These are phyloP conservation scores for Paraescarpia echinospica DNA, from an alignment of 1,140 invertebrate species.

Conservation along the genomic window DNA sequence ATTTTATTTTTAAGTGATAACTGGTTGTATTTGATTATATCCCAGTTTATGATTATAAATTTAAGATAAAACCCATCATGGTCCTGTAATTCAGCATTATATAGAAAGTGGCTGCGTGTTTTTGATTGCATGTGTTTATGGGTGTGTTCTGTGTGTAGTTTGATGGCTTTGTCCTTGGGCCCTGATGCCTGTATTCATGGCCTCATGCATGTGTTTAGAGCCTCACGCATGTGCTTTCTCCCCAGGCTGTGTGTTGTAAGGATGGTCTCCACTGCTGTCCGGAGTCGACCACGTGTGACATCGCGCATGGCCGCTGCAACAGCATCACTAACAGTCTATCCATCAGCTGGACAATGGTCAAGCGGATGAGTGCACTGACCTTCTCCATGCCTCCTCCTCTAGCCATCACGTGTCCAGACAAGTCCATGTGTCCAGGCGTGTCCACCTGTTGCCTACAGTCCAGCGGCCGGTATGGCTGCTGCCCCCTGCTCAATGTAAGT, in stretches of 20 bases:
- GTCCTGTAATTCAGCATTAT: no score
- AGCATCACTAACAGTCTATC: background rate
- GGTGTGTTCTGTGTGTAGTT: background rate
- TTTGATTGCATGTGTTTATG: background rate
- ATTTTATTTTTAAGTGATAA: no score
- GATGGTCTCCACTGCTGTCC: conserved; percentile 51
- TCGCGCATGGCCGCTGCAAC: conserved; percentile 27
- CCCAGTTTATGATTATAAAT: no score
- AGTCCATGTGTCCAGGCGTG: conserved; percentile 34
- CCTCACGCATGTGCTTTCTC: background rate
- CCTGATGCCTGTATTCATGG: background rate
- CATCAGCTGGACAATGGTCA: background rate
- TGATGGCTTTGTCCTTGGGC: background rate
- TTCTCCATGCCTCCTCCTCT: background rate
- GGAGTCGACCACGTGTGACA: conserved; percentile 41
- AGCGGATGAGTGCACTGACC: background rate
- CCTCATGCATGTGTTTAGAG: background rate
- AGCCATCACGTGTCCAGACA: conserved; percentile 29
- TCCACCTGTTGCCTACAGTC: conserved; percentile 39
- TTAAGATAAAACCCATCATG: no score
- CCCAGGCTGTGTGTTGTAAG: conserved; percentile 44
- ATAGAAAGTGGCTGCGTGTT: no score
- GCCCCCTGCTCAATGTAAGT: conserved; percentile 35
- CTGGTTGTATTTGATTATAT: no score
- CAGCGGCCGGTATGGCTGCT: conserved; percentile 37